Conservation (phyloP, 2,113 vertebrate species). For the Brienomyrus brachyistius region DNA sequence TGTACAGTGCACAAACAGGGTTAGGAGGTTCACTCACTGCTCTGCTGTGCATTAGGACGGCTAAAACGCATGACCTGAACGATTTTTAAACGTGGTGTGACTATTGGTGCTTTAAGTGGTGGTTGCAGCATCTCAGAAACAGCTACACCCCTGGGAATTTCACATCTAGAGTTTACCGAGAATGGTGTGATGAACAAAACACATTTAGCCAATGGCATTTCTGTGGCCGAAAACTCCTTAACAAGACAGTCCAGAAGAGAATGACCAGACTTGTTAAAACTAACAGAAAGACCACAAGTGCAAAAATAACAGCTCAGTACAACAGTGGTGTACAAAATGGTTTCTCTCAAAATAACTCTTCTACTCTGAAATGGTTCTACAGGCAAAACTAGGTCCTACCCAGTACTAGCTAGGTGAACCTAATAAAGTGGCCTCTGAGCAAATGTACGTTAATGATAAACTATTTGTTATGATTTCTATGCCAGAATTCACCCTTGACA, state of each 20-base stretch:
- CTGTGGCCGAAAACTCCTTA: not conserved
- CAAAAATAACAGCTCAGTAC: not conserved
- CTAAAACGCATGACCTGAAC: not conserved
- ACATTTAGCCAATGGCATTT: not conserved
- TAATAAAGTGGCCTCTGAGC: not conserved
- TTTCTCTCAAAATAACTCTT: not conserved
- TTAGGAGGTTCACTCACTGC: not conserved
- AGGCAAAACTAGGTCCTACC: not conserved
- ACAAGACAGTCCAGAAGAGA: not conserved
- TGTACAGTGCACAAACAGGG: not conserved
- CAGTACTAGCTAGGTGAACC: not conserved
- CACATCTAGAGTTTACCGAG: not conserved
- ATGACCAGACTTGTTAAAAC: not conserved
- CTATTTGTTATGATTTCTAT: not conserved
- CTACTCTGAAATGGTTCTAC: not conserved
- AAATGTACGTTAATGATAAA: not conserved
- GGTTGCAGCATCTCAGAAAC: not conserved
- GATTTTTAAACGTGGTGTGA: not conserved
- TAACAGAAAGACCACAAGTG: not conserved
- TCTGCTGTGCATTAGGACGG: not conserved
- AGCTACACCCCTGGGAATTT: not conserved
- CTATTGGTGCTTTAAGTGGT: not conserved
- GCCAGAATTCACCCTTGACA: conserved; percentile 5
- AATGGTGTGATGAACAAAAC: not conserved
- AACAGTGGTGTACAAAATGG: not conserved